Base-by-base conservation (phyloP, 2,113 vertebrate genomes). In the Strix aluco region DNA sequence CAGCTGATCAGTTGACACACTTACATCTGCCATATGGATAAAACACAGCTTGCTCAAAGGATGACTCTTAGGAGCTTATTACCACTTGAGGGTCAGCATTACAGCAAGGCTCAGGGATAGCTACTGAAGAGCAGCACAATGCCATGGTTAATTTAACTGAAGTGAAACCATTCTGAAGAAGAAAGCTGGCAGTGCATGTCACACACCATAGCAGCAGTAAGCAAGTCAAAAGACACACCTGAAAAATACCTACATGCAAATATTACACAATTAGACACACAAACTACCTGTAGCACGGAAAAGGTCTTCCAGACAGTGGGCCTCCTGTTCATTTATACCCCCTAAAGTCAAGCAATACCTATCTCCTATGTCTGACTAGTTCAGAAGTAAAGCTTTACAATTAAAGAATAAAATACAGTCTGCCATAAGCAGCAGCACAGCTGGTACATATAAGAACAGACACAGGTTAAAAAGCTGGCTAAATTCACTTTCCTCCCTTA, bases 81-180 rank as follows among this genome's bases (percentile, higher is more conserved):
- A 30, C 34, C 34, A 8, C 6, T 8, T 4, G 21, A 62, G 38
- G 36, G 61, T 38, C 71, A 82, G 79, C 26, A 42, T 3, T 18
- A 46, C 29, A 59, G 79, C 22, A 32, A 75, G 57, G 62, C 38
- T 36, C 4, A 22, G 4, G 25, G 27, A 58, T 0, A 46, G 51
- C 46, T 52, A 18, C 40, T 15, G 42, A n/a, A 52, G 9, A 74
- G 19, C 42, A 54, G 47, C 27, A 40, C 14, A 40, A 13, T 0
- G 1, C n/a, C 42, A 36, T 0, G 0, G n/a, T 5, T 58, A 47
- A 13, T 1, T 4, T 8, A 71, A 58, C 38, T 17, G 8, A 13
- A 42, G 46, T 4, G 6, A 73, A 72, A 21, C 30, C 34, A 10
- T 2, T 38, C 12, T 0, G 0, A 46, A 70, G 3, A 5, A 79